Evolutionary conservation across 2,888 invertebrate genomes (phyloP).

Genomic region (Philhelius pedissequus): DNA sequence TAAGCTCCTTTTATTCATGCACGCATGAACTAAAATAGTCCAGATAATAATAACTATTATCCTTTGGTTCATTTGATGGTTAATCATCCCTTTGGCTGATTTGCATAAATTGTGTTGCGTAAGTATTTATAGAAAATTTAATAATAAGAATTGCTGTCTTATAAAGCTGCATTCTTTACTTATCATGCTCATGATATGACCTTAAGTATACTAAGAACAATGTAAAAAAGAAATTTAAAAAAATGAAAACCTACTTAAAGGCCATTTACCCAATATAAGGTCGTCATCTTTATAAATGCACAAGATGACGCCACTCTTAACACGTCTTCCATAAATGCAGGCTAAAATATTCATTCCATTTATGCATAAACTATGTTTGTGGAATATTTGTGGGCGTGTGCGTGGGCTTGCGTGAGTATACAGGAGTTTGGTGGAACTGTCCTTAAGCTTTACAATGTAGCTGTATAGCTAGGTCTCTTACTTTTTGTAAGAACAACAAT

Average conservation of each 20-base stretch:
- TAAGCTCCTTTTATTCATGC: slow-evolving; percentile 19
- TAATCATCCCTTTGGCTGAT: not conserved
- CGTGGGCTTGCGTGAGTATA: not conserved
- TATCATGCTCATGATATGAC: not conserved
- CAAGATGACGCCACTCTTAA: slow-evolving; percentile 35
- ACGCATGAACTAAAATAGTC: slow-evolving; percentile 35
- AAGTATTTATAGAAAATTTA: slow-evolving; percentile 14
- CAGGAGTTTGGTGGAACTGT: not conserved
- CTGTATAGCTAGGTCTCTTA: not conserved
- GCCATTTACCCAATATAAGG: slow-evolving; percentile 51
- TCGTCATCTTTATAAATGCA: slow-evolving; percentile 51
- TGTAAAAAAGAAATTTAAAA: not conserved
- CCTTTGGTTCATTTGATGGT: slow-evolving; percentile 9
- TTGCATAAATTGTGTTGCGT: slow-evolving; percentile 10
- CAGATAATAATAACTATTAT: slow-evolving; percentile 14
- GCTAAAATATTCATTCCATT: not conserved
- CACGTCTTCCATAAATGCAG: slow-evolving; percentile 11
- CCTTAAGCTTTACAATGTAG: too few species aligned
- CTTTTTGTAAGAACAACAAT: not conserved
- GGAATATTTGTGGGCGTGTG: not conserved
- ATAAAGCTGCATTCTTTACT: not conserved
- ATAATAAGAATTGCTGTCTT: not conserved
- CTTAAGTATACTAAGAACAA: not conserved
- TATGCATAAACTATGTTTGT: not conserved
- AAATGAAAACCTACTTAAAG: slow-evolving; percentile 24